These are phyloP conservation scores for Rhinatrema bivittatum DNA, from an alignment of 2,797 vertebrate species.

Conservation along the genomic window DNA sequence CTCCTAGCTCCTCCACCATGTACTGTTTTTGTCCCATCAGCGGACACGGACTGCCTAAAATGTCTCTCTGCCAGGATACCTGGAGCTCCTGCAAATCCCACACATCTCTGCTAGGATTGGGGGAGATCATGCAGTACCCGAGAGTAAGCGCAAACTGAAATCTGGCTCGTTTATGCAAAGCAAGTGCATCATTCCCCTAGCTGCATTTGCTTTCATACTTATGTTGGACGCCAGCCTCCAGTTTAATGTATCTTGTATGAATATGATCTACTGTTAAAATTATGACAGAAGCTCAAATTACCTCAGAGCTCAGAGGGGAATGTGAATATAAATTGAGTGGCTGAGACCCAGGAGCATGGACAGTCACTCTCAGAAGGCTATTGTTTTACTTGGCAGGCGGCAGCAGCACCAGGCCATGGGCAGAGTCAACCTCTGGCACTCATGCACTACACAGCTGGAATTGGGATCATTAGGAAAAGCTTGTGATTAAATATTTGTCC, in stretches of 20 bases:
- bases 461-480: conserved; percentile 28
- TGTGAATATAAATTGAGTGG: conserved; percentile 11
- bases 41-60: too few species aligned
- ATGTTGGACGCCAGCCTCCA: conserved; percentile 21
- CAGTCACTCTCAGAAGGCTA: conserved; percentile 18
- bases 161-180: too few species aligned
- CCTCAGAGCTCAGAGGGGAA: conserved; percentile 18
- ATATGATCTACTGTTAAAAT: conserved; percentile 14
- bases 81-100: too few species aligned
- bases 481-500: conserved; percentile 34
- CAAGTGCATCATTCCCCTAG: too few species aligned
- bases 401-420: neutral
- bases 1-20: too few species aligned
- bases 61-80: too few species aligned
- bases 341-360: conserved; percentile 29
- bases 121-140: too few species aligned
- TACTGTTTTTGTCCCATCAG: too few species aligned
- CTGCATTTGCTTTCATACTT: too few species aligned
- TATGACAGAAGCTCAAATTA: conserved; percentile 27
- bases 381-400: conserved; percentile 34
- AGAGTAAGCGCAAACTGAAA: too few species aligned
- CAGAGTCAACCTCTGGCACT: conserved; percentile 22
- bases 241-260: conserved; percentile 15
- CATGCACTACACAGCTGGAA: conserved; percentile 33
- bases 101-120: too few species aligned